phyloP scores from a whole-genome alignment of 1,140 invertebrate species.

The Saccostrea echinata region DNA sequence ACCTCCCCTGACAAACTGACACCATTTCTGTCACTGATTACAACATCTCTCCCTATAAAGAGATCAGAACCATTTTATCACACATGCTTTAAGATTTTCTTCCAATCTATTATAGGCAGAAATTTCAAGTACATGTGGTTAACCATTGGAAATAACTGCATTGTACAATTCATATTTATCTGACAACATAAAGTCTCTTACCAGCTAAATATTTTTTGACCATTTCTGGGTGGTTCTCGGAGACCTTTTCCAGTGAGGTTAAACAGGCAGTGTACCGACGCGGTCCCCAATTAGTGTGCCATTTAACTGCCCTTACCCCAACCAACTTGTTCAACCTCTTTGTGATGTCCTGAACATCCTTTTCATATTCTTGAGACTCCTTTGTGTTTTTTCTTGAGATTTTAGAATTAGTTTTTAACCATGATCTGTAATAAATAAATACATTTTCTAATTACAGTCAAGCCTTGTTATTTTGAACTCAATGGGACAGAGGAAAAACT shows the following conservation, averaged over 20 bases:
- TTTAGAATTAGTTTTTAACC: conserved; percentile 24
- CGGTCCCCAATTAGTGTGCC: conserved; percentile 9
- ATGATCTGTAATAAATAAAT: not conserved
- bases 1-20: conserved; percentile 25
- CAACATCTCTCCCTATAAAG: not conserved
- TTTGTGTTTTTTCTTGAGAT: not conserved
- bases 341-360: conserved; percentile 7
- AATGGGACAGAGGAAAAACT: no score
- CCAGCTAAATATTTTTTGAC: conserved; percentile 6
- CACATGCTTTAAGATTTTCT: no score
- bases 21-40: conserved; percentile 18
- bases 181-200: not conserved
- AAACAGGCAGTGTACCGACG: not conserved
- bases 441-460: no score
- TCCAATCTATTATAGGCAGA: no score
- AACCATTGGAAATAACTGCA: not conserved
- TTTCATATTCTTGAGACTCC: not conserved
- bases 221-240: not conserved
- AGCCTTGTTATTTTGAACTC: no score
- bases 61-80: not conserved
- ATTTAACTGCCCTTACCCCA: not conserved
- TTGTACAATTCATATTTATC: not conserved
- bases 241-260: conserved; percentile 2
- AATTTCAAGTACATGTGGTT: not conserved
- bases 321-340: not conserved